These are phyloP conservation scores for Periplaneta americana DNA, from an alignment of 1,140 invertebrate species.

Conservation along the genomic window DNA sequence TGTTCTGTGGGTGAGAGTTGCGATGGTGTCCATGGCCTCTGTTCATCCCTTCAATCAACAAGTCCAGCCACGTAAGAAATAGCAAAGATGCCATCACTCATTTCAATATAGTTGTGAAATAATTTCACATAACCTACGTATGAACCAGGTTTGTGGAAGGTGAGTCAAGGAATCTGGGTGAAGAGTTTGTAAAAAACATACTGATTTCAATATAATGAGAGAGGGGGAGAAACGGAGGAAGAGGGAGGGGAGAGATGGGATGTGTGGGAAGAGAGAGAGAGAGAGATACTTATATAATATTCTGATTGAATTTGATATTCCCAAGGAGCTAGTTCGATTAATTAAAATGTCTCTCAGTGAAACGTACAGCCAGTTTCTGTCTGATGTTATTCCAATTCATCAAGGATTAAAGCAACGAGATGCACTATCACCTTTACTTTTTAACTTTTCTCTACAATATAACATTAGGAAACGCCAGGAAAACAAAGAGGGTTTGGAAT, in stretches of 20 bases:
- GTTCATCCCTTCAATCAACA: neutral
- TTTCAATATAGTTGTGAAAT: neutral
- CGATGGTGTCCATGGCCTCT: constrained; percentile 32
- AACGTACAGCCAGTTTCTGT: no score
- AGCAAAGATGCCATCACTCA: neutral
- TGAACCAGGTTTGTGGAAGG: neutral
- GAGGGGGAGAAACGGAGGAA: neutral
- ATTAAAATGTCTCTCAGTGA: no score
- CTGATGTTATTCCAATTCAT: no score
- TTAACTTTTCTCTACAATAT: no score
- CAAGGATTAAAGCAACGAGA: no score
- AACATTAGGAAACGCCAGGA: no score
- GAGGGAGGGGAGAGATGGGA: neutral
- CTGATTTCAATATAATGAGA: neutral
- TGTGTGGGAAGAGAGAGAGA: neutral
- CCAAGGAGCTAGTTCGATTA: no score
- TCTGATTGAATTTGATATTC: no score
- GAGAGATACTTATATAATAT: no score
- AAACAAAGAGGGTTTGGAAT: no score
- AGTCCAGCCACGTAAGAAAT: neutral
- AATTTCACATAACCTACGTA: neutral
- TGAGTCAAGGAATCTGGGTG: neutral
- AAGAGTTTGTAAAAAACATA: neutral
- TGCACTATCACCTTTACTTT: no score
- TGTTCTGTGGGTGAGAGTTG: constrained; percentile 47